A percentile compares a stretch with the other conserved stretches of the same genome.
Conservation (phyloP, 2,888 invertebrate genomes). For the Drosophila formosana region DNA sequence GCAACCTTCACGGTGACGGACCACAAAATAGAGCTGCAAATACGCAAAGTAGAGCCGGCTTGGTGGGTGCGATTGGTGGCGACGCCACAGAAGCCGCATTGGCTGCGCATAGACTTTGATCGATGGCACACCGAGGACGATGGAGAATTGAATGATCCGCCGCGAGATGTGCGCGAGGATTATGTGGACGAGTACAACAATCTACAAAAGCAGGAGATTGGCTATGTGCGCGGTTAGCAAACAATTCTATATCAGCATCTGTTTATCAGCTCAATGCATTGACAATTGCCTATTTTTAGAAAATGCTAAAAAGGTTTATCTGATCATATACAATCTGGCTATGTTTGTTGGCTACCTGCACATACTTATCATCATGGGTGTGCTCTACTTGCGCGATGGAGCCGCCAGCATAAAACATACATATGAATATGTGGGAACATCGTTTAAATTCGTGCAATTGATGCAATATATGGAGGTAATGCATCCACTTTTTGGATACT, state of each 20-base stretch:
- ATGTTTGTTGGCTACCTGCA: slow-evolving; percentile 95
- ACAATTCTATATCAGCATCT: neutral
- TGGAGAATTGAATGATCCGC: slow-evolving; percentile 87
- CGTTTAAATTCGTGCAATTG: slow-evolving; percentile 92
- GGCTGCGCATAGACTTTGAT: slow-evolving; percentile 98
- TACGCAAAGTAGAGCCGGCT: slow-evolving; percentile 88
- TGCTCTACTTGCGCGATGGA: slow-evolving; percentile 92
- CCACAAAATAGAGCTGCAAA: slow-evolving; percentile 90
- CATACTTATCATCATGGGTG: slow-evolving; percentile 89
- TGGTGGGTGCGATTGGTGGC: slow-evolving; percentile 95
- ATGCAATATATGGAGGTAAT: slow-evolving; percentile 94
- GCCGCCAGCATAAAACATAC: slow-evolving; percentile 89
- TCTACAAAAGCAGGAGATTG: slow-evolving; percentile 91
- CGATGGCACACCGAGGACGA: slow-evolving; percentile 92
- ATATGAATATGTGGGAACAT: slow-evolving; percentile 90
- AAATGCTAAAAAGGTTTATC: slow-evolving; percentile 92
- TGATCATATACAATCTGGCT: slow-evolving; percentile 94
- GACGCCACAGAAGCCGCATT: slow-evolving; percentile 93
- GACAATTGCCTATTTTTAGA: slow-evolving; percentile 86
- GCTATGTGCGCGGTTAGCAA: slow-evolving; percentile 89
- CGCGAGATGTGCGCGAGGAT: slow-evolving; percentile 90
- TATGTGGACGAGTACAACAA: slow-evolving; percentile 91
- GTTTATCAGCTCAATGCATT: neutral
- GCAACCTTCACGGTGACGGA: slow-evolving; percentile 89
- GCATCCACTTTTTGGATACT: slow-evolving; percentile 95